Evolutionary conservation across 2,797 vertebrate species (phyloP).

Genomic region (Discoglossus pictus): DNA sequence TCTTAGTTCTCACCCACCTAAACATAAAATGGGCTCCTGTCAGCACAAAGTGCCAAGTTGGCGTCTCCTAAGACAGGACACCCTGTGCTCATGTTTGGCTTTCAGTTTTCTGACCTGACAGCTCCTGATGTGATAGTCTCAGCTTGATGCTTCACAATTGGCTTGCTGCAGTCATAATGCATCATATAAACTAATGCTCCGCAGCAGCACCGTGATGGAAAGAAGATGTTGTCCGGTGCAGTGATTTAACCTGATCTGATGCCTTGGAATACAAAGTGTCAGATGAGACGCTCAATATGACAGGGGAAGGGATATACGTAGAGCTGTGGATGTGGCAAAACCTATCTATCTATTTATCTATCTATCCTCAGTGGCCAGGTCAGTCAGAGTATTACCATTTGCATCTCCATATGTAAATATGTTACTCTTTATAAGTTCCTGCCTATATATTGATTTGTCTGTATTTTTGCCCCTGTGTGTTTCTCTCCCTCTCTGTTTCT

Average conservation of each 20-base stretch:
- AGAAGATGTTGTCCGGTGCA: conserved; percentile 44
- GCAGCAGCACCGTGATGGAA: conserved; percentile 29
- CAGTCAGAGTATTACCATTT: too few relatives aligned
- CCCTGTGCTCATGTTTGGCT: conserved; percentile 33
- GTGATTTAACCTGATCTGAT: conserved; percentile 43
- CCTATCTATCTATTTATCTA: too few relatives aligned
- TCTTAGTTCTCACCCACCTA: conserved; percentile 20
- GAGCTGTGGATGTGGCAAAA: not conserved
- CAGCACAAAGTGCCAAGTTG: conserved; percentile 38
- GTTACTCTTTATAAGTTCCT: too few relatives aligned
- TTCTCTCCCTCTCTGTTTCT: too few relatives aligned
- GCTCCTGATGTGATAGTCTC: conserved; percentile 46
- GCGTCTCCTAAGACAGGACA: conserved; percentile 42
- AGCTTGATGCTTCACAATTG: conserved; percentile 46
- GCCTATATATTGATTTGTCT: too few relatives aligned
- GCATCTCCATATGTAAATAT: too few relatives aligned
- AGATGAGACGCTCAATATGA: conserved; percentile 21
- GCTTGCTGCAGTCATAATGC: conserved; percentile 46
- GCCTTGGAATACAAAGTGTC: conserved; percentile 25
- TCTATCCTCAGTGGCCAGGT: too few relatives aligned
- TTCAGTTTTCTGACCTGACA: conserved; percentile 43
- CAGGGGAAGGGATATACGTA: not conserved
- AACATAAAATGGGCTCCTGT: conserved; percentile 34
- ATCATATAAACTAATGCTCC: conserved; percentile 38
- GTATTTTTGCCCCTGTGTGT: too few relatives aligned